These are phyloP conservation scores for Leptopilina boulardi DNA, from an alignment of 1,140 invertebrate genomes.

Conservation along the genomic window DNA sequence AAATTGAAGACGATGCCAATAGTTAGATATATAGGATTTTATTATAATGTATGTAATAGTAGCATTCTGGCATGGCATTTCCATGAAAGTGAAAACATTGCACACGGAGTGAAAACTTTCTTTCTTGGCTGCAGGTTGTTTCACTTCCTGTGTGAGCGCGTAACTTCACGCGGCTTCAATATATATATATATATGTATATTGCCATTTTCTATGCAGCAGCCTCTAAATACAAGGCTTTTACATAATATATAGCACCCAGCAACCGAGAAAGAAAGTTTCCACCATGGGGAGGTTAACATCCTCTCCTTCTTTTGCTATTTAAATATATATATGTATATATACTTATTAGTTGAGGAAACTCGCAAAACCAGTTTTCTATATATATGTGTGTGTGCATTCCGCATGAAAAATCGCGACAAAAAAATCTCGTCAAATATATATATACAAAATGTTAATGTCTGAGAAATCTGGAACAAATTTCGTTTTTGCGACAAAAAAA, in stretches of 20 bases:
- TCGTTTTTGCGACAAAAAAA: background rate
- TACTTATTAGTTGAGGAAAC: constrained; percentile 49
- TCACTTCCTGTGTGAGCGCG: constrained; percentile 67
- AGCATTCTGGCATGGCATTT: constrained; percentile 58
- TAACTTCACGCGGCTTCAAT: constrained; percentile 53
- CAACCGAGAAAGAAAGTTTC: constrained; percentile 66
- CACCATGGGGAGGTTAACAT: constrained; percentile 63
- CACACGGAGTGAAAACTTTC: constrained; percentile 63
- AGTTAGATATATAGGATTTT: background rate
- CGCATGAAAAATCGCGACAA: constrained; percentile 44
- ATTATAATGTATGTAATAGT: constrained; percentile 45
- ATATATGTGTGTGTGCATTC: constrained; percentile 49
- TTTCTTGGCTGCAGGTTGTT: constrained; percentile 62
- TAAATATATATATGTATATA: constrained; percentile 60
- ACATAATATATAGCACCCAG: constrained; percentile 49
- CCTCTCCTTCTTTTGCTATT: constrained; percentile 50
- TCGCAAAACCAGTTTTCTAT: constrained; percentile 45
- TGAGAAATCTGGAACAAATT: background rate
- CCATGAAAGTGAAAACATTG: constrained; percentile 72
- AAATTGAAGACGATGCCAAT: constrained; percentile 1
- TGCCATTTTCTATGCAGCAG: no score
- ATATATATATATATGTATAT: no score
- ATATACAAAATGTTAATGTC: background rate
- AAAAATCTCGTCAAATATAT: constrained; percentile 42
- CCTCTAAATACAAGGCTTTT: constrained; percentile 43